Conservation (phyloP, 2,113 vertebrate genomes). For the Rhodinocichla rosea region DNA sequence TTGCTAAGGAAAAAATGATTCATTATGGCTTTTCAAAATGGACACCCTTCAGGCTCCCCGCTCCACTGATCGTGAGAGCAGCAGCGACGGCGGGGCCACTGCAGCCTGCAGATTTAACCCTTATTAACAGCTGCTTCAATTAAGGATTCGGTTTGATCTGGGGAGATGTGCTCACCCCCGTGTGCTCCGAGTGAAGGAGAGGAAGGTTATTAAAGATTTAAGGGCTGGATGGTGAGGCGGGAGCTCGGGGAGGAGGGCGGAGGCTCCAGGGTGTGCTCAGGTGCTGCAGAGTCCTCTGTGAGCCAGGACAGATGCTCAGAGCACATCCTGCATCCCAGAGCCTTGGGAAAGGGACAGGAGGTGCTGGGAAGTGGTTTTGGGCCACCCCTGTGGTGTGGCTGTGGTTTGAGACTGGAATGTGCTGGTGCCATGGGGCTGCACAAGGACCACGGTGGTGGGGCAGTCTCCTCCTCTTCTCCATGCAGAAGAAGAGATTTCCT, state of each 20-base stretch:
- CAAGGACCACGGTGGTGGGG: rapidly evolving
- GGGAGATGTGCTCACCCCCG: background rate
- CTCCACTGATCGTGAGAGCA: conserved; percentile 37
- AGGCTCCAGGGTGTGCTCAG: background rate
- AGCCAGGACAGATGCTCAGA: background rate
- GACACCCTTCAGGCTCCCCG: conserved; percentile 70
- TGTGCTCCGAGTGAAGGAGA: background rate
- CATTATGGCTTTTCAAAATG: conserved; percentile 72
- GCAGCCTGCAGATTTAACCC: conserved; percentile 71
- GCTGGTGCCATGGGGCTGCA: rapidly evolving
- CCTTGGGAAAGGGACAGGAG: background rate
- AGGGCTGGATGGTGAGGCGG: background rate
- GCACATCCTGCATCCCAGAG: rapidly evolving
- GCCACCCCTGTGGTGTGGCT: background rate
- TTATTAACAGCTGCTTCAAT: conserved; percentile 73
- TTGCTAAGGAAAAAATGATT: conserved; percentile 69
- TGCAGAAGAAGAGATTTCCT: background rate
- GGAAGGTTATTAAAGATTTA: conserved; percentile 65
- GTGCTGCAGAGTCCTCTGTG: rapidly evolving
- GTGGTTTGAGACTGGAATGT: rapidly evolving
- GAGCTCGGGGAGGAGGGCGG: background rate
- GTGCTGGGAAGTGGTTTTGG: rapidly evolving
- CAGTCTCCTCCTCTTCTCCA: rapidly evolving
- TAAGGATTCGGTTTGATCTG: conserved; percentile 72
- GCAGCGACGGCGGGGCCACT: background rate